A percentile compares a stretch with the other conserved stretches of the same genome.
Evolutionary conservation across 2,797 vertebrate species (phyloP).

Genomic region (Ptychobarbus kaznakovi): DNA sequence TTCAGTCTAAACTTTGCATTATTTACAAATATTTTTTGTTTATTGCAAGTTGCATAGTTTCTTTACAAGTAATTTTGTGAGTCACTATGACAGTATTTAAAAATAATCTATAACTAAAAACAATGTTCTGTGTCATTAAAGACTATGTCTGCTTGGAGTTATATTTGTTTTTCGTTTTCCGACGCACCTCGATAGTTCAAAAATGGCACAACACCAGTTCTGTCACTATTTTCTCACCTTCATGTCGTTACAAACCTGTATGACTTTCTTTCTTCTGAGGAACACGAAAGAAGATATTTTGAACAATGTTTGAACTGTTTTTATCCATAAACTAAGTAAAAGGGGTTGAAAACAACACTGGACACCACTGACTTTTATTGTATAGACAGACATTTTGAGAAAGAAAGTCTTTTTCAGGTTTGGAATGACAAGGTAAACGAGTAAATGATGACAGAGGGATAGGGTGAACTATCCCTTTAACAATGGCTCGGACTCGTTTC

Average conservation of each 20-base stretch:
- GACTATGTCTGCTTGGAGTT: background rate
- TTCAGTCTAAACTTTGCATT: background rate
- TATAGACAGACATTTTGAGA: background rate
- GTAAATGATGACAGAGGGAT: background rate
- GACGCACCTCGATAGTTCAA: background rate
- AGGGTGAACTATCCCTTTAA: background rate
- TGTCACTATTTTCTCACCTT: background rate
- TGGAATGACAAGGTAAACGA: background rate
- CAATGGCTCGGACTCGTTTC: slow-evolving; percentile 13
- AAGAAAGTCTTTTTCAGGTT: background rate
- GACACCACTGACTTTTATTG: background rate
- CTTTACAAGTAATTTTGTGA: background rate
- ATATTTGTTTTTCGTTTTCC: background rate
- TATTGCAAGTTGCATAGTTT: background rate
- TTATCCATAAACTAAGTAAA: background rate
- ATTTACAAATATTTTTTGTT: background rate
- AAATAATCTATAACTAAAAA: background rate
- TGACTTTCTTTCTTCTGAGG: background rate
- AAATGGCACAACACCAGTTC: background rate
- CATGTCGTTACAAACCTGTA: background rate
- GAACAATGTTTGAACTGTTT: background rate
- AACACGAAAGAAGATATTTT: background rate
- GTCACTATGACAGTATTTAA: background rate
- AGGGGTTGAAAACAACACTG: background rate
- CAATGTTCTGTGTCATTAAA: background rate